phyloP scores from a whole-genome alignment of 1,140 invertebrate genomes.

The Heliconius nattereri region DNA sequence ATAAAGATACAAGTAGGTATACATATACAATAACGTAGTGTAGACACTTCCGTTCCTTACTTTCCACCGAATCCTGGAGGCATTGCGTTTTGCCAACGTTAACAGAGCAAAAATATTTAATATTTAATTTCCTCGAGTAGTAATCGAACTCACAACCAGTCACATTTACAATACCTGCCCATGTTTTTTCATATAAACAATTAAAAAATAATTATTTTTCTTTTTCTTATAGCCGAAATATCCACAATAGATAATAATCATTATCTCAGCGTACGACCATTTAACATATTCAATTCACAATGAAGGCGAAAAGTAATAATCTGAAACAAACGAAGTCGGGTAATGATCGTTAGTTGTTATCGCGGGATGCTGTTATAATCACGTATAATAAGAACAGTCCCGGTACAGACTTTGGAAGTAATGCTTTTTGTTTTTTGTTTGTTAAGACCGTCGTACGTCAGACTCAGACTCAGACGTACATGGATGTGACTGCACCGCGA shows the following conservation, averaged over 20 bases:
- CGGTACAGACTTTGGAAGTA: slow-evolving; percentile 24
- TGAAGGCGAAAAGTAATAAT: slow-evolving; percentile 43
- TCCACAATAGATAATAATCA: not conserved
- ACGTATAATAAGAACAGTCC: slow-evolving; percentile 44
- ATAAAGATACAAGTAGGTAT: too few species aligned
- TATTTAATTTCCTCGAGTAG: too few species aligned
- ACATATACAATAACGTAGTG: too few species aligned
- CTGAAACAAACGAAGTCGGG: slow-evolving; percentile 43
- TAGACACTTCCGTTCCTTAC: too few species aligned
- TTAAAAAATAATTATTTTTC: too few species aligned
- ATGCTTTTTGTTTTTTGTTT: not conserved
- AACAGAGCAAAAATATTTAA: too few species aligned
- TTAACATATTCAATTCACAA: slow-evolving; percentile 38
- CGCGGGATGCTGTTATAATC: slow-evolving; percentile 49
- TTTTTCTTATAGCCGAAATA: not conserved
- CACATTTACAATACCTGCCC: too few species aligned
- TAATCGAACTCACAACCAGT: too few species aligned
- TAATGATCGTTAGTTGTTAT: slow-evolving; percentile 53
- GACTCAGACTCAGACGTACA: not conserved
- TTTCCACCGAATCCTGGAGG: too few species aligned
- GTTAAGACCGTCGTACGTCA: not conserved
- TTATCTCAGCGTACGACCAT: slow-evolving; percentile 3
- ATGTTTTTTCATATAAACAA: too few species aligned
- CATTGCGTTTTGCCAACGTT: too few species aligned
- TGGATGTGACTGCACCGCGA: not conserved